Base-by-base conservation (phyloP, 2,888 invertebrate genomes). In the Notodromas monacha region DNA sequence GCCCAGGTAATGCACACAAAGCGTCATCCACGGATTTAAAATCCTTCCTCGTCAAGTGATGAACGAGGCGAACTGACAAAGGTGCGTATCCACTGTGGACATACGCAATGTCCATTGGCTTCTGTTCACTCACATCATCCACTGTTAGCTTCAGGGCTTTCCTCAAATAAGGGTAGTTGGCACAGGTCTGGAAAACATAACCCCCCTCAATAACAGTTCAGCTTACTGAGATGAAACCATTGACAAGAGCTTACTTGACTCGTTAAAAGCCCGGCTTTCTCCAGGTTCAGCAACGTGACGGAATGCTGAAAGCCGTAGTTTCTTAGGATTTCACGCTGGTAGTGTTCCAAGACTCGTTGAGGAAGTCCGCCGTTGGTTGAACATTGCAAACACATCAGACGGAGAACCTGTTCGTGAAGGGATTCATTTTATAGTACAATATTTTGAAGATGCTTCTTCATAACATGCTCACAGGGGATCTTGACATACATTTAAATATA, bases 71-170 rank as follows among this genome's bases (percentile, higher is more conserved):
- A 3, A 79, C 68, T 31, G 74, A 74, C 26, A 96, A 50, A 0
- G 92, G 89, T 1, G 86, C 84, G 49, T 86, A 92, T 16, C 56
- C 76, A 43, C 73, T 74, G 44, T 76, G 74, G 16, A 84, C 68
- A 43, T 79, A 86, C 37, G 76, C 69, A 31, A 81, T 74, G 43
- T 89, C 84, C 35, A 63, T 68, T 0, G 70, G 70, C 31, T 65
- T 61, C 34, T 67, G 55, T 52, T 84, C 84, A 33, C 66, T 63
- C 2, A 68, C 66, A 40, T 84, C 79, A 40, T 84, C 79, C 39
- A 74, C 69, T 1, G 79, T 79, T 15, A 89, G 55, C 39, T 68
- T 63, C 5, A 86, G 51, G 0, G 74, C 61, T 39, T 54, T 51
- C 16, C 50, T 37, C 10, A 56, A 38, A 3, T 48, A 43, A n/a